Base-by-base conservation (phyloP, 2,113 vertebrate species). In the Isichthys henryi region DNA sequence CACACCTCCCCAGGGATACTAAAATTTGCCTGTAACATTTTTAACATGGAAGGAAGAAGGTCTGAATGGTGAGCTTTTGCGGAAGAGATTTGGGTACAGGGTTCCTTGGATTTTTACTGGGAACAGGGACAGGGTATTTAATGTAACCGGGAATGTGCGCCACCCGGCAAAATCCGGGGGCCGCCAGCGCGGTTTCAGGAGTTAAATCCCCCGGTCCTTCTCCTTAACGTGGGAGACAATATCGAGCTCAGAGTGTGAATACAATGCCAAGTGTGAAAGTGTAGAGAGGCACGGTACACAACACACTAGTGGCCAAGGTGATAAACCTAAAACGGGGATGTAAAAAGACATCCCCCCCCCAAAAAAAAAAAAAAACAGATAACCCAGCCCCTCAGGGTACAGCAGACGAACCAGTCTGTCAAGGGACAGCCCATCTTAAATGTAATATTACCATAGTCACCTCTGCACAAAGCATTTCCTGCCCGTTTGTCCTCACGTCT, bases 21-120 rank as follows among this genome's bases (percentile, higher is more conserved):
- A 89, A 92, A 92, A 92, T 89, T 90, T 62, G 90, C 66, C 88
- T 88, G 92, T 91, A 92, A 93, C 93, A 93, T 90, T 93, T 92
- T 90, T 91, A 91, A 90, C 88, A 92, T 92, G 89, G 93, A 91
- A 92, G 94, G 90, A 93, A 84, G 90, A 77, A 39, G 70, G 70
- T 1, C 13, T 6, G 70, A 70, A 35, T 74, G 66, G 27, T n/a
- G 31, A 31, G 62, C 52, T 21, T 53, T 21, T 53, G 9, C 10
- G 8, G n/a, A 77, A 39, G 27, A 6, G 35, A 77, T 19, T 19
- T 77, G 74, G 35, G 27, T 19, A 77, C 35, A 7, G 2, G 1
- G 31, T 15, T 77, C 35, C 74, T 77, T 19, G 35, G 70, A 39
- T 39, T 39, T 39, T 17, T 77, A 77, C n/a, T 1, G 8, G 62